phyloP scores from a whole-genome alignment of 2,113 vertebrate genomes.

The Copsychus sechellarum region DNA sequence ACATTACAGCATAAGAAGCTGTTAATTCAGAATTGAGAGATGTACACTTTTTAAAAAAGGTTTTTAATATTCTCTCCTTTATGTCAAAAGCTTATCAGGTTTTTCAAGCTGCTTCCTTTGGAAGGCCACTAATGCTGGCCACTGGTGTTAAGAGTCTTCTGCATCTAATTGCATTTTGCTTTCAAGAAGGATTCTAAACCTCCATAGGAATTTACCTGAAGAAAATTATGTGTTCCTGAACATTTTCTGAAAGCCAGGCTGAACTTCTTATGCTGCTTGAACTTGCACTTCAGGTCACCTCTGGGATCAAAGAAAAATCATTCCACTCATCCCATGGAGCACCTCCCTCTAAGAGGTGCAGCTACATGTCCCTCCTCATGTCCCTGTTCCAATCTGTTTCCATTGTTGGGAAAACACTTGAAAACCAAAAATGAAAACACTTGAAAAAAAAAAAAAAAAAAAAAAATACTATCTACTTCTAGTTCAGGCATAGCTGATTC shows the following conservation, averaged over 20 bases:
- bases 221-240: neutral
- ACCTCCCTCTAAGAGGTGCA: neutral
- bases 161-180: neutral
- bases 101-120: neutral
- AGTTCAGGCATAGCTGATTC: neutral
- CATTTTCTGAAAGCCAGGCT: neutral
- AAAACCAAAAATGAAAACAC: neutral
- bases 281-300: neutral
- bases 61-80: neutral
- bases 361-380: neutral
- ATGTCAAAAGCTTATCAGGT: neutral
- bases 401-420: neutral
- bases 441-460: neutral
- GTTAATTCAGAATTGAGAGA: neutral
- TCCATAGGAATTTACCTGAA: neutral
- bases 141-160: neutral
- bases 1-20: neutral
- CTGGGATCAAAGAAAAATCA: neutral
- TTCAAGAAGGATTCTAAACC: neutral
- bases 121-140: neutral
- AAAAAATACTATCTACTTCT: neutral
- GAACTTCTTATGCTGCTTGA: neutral
- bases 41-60: neutral
- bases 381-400: neutral
- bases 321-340: neutral